Evolutionary conservation across 2,113 vertebrate genomes (phyloP).

Genomic region (Centropus unirufus): DNA sequence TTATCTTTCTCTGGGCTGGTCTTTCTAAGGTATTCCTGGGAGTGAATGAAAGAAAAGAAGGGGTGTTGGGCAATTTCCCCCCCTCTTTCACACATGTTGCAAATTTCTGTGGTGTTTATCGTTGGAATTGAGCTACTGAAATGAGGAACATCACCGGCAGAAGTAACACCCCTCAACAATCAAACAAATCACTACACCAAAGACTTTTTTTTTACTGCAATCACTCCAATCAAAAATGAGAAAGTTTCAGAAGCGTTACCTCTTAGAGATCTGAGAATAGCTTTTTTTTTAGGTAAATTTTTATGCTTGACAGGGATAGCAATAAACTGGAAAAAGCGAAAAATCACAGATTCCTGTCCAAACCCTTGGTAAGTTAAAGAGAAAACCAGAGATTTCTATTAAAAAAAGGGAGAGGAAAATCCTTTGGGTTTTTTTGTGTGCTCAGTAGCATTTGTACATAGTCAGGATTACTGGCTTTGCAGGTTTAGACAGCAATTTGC

Average conservation of each 20-base stretch:
- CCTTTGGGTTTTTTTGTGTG: background rate
- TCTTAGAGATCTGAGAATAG: background rate
- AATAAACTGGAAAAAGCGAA: background rate
- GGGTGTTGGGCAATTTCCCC: background rate
- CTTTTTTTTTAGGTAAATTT: background rate
- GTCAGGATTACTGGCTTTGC: background rate
- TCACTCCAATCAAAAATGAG: background rate
- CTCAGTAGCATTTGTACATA: background rate
- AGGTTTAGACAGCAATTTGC: background rate
- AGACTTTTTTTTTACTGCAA: background rate
- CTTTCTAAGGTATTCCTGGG: background rate
- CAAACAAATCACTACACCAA: background rate
- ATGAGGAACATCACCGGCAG: background rate
- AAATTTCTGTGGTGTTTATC: background rate
- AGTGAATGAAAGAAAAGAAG: background rate
- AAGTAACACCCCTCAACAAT: background rate
- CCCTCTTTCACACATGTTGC: background rate
- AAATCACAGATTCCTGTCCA: background rate
- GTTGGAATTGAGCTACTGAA: background rate
- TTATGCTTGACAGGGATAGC: background rate
- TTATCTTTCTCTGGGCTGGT: background rate
- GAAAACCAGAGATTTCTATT: background rate
- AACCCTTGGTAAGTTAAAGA: background rate
- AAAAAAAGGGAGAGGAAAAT: background rate
- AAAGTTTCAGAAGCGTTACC: background rate